Base-by-base conservation (phyloP, 1,140 invertebrate species). In the Eueides isabella region DNA sequence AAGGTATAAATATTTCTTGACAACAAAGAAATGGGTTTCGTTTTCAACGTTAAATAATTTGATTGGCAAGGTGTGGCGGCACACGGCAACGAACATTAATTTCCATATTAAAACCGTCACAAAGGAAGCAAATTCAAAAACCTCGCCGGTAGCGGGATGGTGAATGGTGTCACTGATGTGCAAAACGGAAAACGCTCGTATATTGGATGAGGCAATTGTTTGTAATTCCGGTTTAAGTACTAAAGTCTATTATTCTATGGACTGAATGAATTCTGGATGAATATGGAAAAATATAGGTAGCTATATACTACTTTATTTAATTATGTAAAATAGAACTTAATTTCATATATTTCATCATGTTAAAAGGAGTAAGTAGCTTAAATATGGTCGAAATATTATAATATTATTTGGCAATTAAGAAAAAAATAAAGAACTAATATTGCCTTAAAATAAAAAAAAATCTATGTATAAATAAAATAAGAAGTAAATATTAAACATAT, bases 31-130 rank as follows among this genome's bases (percentile, higher is more conserved):
- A 23, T 16, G 61, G 5, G n/a, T 63, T 41, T 63, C 61, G 76
- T 82, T 82, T 84, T 79, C 75, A 80, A 71, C 74, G 78, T 72
- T 83, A 83, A 89, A 86, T 87, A 81, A 83, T 89, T 84, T 78
- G 77, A 80, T 89, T 85, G 87, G 78, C 67, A 77, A 90, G 84
- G 89, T 91, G 85, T 87, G 80, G 79, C 70, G 86, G 82, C 88
- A 85, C 84, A 87, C 88, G 87, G 83, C 84, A 79, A 80, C 80
- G 83, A 91, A 90, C 87, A 84, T 91, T 93, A 93, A 93, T 92
- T 93, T 93, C 91, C 91, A 93, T 93, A 92, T 92, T 92, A 92
- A 92, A 92, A 92, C 87, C 89, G 88, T 85, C 90, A 91, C 90
- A 92, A 92, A 92, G 89, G 89, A 92, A 91, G 86, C 89, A 90